Conservation (phyloP, 2,113 vertebrate species). For the Aphyosemion australe region DNA sequence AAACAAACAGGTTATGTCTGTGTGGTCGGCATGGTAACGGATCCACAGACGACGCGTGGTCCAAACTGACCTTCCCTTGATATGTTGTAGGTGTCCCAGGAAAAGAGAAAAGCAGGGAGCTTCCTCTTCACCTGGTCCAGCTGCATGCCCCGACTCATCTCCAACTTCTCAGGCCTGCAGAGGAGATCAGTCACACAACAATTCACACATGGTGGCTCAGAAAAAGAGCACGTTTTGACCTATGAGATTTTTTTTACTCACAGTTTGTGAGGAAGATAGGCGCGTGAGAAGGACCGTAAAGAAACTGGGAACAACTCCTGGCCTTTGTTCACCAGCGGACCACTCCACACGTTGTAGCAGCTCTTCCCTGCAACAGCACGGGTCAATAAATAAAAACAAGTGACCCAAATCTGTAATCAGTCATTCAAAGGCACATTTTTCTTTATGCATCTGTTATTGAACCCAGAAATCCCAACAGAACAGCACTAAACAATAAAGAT, state of each 20-base stretch:
- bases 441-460: no score
- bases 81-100: constrained; percentile 85
- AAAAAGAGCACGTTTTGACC: not conserved
- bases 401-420: no score
- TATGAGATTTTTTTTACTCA: constrained; percentile 78
- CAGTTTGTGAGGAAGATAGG: constrained; percentile 92
- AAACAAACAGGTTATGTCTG: not conserved
- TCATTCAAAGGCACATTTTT: no score
- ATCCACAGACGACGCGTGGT: not conserved
- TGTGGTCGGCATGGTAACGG: not conserved
- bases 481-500: not conserved
- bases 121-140: constrained; percentile 90
- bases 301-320: constrained; percentile 87
- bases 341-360: constrained; percentile 91
- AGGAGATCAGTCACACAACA: not conserved
- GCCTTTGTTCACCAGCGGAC: constrained; percentile 90
- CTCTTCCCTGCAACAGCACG: constrained; percentile 77
- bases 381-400: no score
- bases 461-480: no score
- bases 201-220: not conserved
- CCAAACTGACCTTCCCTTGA: constrained; percentile 85
- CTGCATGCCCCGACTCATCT: constrained; percentile 86
- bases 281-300: constrained; percentile 82
- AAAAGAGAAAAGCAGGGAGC: constrained; percentile 83
- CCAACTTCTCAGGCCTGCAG: constrained; percentile 88